Evolutionary conservation across 64 coral and sea anemone species (phyloP).

Genomic region (Stylophora pistillata): DNA sequence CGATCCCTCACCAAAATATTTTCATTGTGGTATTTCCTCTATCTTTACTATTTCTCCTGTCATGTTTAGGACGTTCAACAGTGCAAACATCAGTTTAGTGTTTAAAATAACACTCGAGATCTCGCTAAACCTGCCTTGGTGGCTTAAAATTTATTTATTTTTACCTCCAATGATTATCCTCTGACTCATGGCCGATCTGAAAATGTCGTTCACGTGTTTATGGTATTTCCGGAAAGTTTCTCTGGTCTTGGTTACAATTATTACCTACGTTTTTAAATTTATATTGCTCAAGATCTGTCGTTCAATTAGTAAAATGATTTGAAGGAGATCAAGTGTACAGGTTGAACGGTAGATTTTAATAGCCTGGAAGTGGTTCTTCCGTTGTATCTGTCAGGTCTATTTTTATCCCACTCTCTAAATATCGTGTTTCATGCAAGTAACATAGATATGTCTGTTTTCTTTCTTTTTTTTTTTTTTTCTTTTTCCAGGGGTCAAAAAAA

Average conservation of each 20-base stretch:
- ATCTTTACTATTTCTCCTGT: no score
- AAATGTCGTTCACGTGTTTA: background rate
- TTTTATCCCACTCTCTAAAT: background rate
- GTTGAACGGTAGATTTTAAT: no score
- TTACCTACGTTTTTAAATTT: background rate
- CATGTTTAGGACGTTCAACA: no score
- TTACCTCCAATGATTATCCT: background rate
- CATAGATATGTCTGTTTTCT: background rate
- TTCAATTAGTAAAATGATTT: background rate
- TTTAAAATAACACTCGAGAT: no score
- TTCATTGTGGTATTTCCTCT: no score
- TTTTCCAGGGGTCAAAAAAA: background rate
- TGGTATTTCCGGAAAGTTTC: constrained; percentile 14
- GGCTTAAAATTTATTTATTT: constrained; percentile 27
- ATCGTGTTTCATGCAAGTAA: background rate
- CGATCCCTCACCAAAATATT: no score
- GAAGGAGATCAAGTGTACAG: background rate
- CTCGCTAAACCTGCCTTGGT: no score
- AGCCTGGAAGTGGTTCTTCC: no score
- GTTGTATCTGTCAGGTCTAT: background rate
- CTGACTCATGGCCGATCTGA: background rate
- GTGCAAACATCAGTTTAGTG: no score
- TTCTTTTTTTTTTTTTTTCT: background rate
- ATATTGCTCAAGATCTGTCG: background rate
- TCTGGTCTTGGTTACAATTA: background rate